Evolutionary conservation across 2,888 invertebrate species (phyloP), one percentile per base, ranked within the genome.

Genomic region (Drosophila suboccidentalis): DNA sequence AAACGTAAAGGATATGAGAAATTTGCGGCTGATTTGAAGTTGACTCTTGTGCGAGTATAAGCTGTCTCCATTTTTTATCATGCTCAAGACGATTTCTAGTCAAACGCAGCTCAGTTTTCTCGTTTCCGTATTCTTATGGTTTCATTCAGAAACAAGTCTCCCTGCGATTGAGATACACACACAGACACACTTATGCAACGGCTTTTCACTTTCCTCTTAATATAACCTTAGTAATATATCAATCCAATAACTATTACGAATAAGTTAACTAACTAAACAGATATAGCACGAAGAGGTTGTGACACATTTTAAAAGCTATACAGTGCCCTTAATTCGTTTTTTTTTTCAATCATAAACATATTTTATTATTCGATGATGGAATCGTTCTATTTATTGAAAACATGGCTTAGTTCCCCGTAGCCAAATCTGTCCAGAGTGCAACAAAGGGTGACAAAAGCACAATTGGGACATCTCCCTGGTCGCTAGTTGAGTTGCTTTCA

Each of bases 1-100:
- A 83, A 80, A 71, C 81, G 72, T 75, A 71, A 75, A 62, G 74
- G 71, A 80, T 75, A 66, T 68, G 60, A 66, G 66, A 78, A 75
- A 82, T 82, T 59, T 65, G 60, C 63, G 64, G 71, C 68, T 74
- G 84, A 84, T 76, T 82, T 74, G 67, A 61, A 66, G 68, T 73
- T 75, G 81, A 68, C 19, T 34, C 8, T 46, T 34, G 22, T 34
- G 5, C 38, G n/a, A 38, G 38, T 38, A 22, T 41, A 43, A 29
- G 41, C 47, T 51, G 51, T 59, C 55, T 54, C 36, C 51, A 51
- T 63, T 44, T 44, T 39, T 55, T 74, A 15, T 39, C 50, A 36
- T 19, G 39, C 10, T 5, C 13, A 38, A 41, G 19, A 32, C 15
- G n/a, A 19, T 36, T 47, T 41, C 44, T 55, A 17, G 46, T 55